Base-by-base conservation (phyloP, 2,888 invertebrate species). In the Pachydiplax longipennis region DNA sequence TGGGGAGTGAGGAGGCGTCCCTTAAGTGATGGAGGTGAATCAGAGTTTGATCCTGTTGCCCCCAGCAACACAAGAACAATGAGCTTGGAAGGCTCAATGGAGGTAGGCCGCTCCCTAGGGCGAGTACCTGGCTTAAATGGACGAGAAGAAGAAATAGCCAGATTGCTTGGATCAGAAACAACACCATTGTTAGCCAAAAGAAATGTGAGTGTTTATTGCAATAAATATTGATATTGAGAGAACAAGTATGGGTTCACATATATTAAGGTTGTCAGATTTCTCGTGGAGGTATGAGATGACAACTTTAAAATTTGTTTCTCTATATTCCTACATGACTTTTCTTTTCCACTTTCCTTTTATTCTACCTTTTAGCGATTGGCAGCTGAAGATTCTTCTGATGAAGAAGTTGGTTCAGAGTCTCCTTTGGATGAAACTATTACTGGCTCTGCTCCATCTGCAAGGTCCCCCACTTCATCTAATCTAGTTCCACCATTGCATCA, bases 1-100 rank as follows among this genome's bases (percentile, higher is more conserved):
- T 99, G 98, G 98, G 98, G 98, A 91, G 98, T 99, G 44, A 96
- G 98, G 10, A 95, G 98, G 31, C 96, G 98, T 91, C 97, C 98
- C 91, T 95, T 98, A 58, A 97, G 97, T 92, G 97, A 96, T 93
- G 96, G 97, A 91, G 98, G 91, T 31, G 87, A 87, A 4, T 87
- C 87, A 2, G 87, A 87, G 22, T 87, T 87, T 65, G 87, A 87
- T 61, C 87, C 87, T 87, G 61, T 87, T 58, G 37, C 87, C 13
- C 61, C 87, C 6, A 87, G 61, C 37, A 61, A 61, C n/a, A 87
- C n/a, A 37, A 87, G 87, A 53, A 61, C 87, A 8, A 87, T 87
- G 87, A 87, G 87, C 37, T 61, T 87, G 2, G 87, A 87, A 37
- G 87, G 87, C 22, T 61, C 87, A 18, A 87, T 87, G 61, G 87